These are phyloP conservation scores for Teleogryllus occipitalis DNA, from an alignment of 1,140 invertebrate genomes.

Conservation along the genomic window DNA sequence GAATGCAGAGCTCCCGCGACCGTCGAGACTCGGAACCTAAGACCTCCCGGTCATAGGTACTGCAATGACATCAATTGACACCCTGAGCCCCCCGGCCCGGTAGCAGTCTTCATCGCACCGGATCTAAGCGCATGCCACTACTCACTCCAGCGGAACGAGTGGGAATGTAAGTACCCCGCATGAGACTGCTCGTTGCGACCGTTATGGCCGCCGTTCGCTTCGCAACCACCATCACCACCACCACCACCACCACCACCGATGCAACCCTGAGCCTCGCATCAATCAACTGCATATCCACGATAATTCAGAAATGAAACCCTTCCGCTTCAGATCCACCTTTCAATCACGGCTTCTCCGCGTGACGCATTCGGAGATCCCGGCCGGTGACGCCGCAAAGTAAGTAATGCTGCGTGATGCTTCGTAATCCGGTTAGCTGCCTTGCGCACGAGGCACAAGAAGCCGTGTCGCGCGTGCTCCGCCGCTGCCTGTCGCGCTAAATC, in stretches of 20 bases:
- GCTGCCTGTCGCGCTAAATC: not conserved
- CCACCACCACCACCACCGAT: not conserved
- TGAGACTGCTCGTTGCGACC: too few species aligned
- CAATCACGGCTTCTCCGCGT: not conserved
- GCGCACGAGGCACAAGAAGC: not conserved
- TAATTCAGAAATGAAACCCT: slow-evolving; percentile 1
- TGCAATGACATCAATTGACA: too few species aligned
- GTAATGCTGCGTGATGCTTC: not conserved
- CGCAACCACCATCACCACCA: not conserved
- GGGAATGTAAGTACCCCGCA: too few species aligned
- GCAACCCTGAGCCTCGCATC: not conserved
- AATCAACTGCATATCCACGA: not conserved
- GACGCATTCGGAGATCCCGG: too few species aligned
- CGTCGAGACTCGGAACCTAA: too few species aligned
- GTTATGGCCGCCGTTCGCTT: too few species aligned
- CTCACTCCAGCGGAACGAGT: too few species aligned
- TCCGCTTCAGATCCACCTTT: not conserved
- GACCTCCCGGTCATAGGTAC: too few species aligned
- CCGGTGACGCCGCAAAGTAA: not conserved
- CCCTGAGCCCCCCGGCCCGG: too few species aligned
- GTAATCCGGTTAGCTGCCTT: not conserved
- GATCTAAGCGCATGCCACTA: too few species aligned
- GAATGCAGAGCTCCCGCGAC: too few species aligned
- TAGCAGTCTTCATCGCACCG: too few species aligned
- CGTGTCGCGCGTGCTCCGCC: not conserved